These are phyloP conservation scores for Portunus trituberculatus DNA, from an alignment of 1,140 invertebrate genomes.

Conservation along the genomic window DNA sequence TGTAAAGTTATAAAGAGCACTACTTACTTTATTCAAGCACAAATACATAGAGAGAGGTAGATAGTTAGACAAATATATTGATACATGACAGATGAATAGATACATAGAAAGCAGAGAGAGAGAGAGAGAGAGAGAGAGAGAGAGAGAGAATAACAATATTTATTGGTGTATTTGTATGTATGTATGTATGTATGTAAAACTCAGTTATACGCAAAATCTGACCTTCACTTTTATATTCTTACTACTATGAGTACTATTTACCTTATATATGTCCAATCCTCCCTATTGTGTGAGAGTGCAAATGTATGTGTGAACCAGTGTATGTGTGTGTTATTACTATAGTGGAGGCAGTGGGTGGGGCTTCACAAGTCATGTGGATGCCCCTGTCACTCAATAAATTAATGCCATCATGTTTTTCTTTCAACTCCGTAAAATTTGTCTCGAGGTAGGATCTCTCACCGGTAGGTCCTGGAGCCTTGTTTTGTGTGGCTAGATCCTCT, in stretches of 20 bases:
- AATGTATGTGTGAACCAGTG: not conserved
- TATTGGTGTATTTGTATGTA: conserved; percentile 38
- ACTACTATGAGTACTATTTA: no score
- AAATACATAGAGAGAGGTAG: not conserved
- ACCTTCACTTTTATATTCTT: no score
- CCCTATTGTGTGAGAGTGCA: not conserved
- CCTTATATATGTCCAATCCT: not conserved
- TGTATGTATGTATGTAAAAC: conserved; percentile 41
- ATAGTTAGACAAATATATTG: not conserved
- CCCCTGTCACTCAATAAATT: not conserved
- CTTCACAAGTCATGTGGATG: no score
- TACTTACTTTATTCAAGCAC: not conserved
- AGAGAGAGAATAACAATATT: not conserved
- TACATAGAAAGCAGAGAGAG: not conserved
- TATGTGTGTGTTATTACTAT: not conserved
- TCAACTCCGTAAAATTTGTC: conserved; percentile 43
- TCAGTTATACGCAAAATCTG: no score
- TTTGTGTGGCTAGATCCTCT: conserved; percentile 1
- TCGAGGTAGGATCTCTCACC: conserved; percentile 43
- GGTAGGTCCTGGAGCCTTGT: conserved; percentile 20
- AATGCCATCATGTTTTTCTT: conserved; percentile 30
- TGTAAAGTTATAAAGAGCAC: not conserved
- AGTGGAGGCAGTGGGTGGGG: no score
- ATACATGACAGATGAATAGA: no score
- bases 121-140: conserved; percentile 16